phyloP scores from a whole-genome alignment of 2,888 invertebrate genomes.

The Drosophila diplacantha region DNA sequence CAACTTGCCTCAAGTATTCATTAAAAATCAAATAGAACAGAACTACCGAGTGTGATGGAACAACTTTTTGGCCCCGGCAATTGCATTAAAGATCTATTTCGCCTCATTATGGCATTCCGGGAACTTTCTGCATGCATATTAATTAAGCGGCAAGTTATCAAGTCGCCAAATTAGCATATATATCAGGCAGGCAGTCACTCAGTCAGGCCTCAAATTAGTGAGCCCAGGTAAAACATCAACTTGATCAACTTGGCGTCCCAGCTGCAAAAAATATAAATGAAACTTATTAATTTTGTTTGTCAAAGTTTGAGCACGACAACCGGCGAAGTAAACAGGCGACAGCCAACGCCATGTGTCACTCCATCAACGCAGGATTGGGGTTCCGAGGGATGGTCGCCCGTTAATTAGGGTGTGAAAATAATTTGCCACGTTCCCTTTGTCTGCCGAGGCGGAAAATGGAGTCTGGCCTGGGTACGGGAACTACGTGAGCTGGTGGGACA shows the following conservation, averaged over 20 bases:
- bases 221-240: slow-evolving; percentile 40
- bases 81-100: slow-evolving; percentile 66
- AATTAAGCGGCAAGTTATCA: slow-evolving; percentile 56
- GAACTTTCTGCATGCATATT: slow-evolving; percentile 63
- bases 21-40: slow-evolving; percentile 61
- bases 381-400: slow-evolving; percentile 14
- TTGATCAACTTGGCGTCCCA: slow-evolving; percentile 14
- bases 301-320: slow-evolving; percentile 29
- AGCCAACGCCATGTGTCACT: slow-evolving; percentile 45
- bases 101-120: slow-evolving; percentile 45
- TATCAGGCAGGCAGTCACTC: slow-evolving; percentile 10
- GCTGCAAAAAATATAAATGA: slow-evolving; percentile 27
- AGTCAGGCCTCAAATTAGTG: slow-evolving; percentile 46
- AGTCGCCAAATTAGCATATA: slow-evolving; percentile 37
- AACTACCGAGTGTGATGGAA: slow-evolving; percentile 31
- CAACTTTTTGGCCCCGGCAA: slow-evolving; percentile 42
- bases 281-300: slow-evolving; percentile 52
- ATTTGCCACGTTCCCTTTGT: slow-evolving; percentile 45
- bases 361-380: slow-evolving; percentile 26
- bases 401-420: slow-evolving; percentile 60
- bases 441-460: slow-evolving; percentile 27
- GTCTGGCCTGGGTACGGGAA: not conserved
- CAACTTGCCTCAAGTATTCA: slow-evolving; percentile 50
- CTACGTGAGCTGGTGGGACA: slow-evolving; percentile 29
- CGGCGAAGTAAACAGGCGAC: slow-evolving; percentile 29